Conservation (phyloP, 2,113 vertebrate genomes). For the Stomatorhinus ivindoensis region DNA sequence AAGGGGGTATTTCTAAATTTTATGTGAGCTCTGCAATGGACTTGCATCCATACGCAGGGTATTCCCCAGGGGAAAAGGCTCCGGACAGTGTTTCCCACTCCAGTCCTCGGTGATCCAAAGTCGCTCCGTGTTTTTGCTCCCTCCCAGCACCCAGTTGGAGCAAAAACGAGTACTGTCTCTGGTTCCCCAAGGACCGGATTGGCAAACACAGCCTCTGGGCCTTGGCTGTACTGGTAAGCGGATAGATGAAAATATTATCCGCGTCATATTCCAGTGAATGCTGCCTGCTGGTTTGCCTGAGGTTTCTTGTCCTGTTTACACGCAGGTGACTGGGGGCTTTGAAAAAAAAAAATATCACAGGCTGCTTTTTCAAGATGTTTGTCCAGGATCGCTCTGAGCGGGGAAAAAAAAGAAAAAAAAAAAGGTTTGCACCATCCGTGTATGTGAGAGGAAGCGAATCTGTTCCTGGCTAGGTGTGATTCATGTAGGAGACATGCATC, state of each 20-base stretch:
- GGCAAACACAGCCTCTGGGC: not conserved
- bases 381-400: not conserved
- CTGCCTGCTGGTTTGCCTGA: not conserved
- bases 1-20: not conserved
- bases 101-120: not conserved
- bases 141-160: not conserved
- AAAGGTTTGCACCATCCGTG: not conserved
- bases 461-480: conserved; percentile 1
- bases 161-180: not conserved
- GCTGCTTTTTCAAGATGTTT: not conserved
- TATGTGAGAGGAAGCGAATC: not conserved
- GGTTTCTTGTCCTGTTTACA: not conserved
- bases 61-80: not conserved
- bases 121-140: not conserved
- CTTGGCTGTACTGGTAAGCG: not conserved
- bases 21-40: not conserved
- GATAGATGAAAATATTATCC: not conserved
- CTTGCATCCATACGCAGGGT: not conserved
- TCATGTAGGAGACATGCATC: not conserved
- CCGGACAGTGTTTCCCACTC: not conserved
- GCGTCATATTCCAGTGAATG: not conserved
- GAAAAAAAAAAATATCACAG: not conserved
- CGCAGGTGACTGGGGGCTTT: not conserved
- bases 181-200: not conserved
- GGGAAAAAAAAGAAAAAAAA: not conserved